These are phyloP conservation scores for Sinhomidia bicolor DNA, from an alignment of 2,888 invertebrate species.

Conservation along the genomic window DNA sequence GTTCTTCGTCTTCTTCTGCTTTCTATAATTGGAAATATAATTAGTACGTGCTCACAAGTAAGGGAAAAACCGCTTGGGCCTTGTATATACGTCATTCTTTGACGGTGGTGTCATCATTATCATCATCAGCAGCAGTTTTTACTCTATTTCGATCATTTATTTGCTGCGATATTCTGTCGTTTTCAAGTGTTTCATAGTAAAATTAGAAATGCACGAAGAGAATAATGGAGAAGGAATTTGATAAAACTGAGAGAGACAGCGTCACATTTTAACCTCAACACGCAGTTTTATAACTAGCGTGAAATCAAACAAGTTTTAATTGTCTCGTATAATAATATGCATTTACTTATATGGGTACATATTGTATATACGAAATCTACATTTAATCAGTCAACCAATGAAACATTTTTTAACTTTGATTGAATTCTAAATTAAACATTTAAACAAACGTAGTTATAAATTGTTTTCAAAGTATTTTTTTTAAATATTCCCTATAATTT, in stretches of 20 bases:
- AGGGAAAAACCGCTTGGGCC: slow-evolving; percentile 48
- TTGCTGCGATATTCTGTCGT: slow-evolving; percentile 1
- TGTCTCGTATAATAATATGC: background rate
- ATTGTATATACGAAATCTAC: too few relatives aligned
- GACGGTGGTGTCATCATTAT: background rate
- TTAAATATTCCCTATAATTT: too few relatives aligned
- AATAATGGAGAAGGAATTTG: background rate
- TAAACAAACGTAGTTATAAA: too few relatives aligned
- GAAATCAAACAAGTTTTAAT: background rate
- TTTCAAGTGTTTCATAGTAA: background rate
- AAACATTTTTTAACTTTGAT: too few relatives aligned
- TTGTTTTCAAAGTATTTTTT: too few relatives aligned
- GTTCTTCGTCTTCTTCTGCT: background rate
- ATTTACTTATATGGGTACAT: background rate
- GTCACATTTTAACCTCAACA: background rate
- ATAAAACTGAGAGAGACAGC: background rate
- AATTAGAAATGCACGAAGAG: background rate
- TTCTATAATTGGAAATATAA: slow-evolving; percentile 71
- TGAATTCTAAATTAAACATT: slow-evolving; percentile 1
- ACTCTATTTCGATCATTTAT: too few relatives aligned
- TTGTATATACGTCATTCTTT: background rate
- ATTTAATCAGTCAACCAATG: too few relatives aligned
- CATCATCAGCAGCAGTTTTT: background rate
- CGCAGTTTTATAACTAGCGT: too few relatives aligned
- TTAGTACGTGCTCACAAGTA: slow-evolving; percentile 61